Base-by-base conservation (phyloP, 2,888 invertebrate genomes). In the Patella pellucida region DNA sequence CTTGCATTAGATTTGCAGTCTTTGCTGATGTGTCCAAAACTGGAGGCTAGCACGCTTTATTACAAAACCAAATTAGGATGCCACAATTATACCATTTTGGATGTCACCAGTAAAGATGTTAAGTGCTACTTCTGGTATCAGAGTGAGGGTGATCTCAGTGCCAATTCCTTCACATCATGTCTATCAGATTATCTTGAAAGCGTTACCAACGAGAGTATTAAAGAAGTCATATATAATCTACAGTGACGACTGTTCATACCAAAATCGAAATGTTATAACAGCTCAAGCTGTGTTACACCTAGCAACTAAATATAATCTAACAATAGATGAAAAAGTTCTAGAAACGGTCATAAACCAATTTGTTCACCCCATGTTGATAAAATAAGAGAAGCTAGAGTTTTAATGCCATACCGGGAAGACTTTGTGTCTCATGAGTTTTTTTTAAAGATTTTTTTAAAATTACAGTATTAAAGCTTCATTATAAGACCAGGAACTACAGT, bases 31-130 rank as follows among this genome's bases (percentile, higher is more conserved):
- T 27, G 27, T 27, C 27, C 27, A 27, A 27, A 27, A 27, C 27
- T 27, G 27, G 27, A 27, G 31, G 76, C 74, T 15, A 73, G 68
- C 52, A 74, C 71, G 2, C 71, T 68, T 4, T 76, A 74, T 41
- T 76, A 70, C 56, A 73, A 73, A 62, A 76, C 71, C 3, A 76
- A 74, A 62, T 50, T 74, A 12, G 23, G 69, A 31, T 73, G 69
- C n/a, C 76, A 74, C 50, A 76, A 76, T 52, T 76, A 71, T 54
- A 73, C 76, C 3, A 41, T 76, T 51, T 73, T 68, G n/a, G 56
- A 76, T 51, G 14, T 68, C n/a, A 51, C 69, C n/a, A 73, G 50
- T 14, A 15, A 27, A 16, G 74, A 74, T 23, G 76, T 76, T 15
- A 52, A 27, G 23, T 69, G 73, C 67, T 76, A 76, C 52, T 52